Base-by-base conservation (phyloP, 2,797 vertebrate species). In the Crax fasciolata region DNA sequence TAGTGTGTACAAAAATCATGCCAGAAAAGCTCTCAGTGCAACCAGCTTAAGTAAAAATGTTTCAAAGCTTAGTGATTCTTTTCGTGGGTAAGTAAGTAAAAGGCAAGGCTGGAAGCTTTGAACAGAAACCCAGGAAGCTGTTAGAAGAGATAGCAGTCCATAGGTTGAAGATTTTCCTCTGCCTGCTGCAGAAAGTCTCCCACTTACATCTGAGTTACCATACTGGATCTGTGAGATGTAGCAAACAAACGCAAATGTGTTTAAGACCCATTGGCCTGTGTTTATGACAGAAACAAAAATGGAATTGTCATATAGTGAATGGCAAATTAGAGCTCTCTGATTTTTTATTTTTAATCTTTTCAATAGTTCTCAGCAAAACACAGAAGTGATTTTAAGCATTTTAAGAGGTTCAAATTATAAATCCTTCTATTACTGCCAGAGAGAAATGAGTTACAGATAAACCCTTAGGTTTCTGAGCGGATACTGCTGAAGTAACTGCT, bases 221-320 rank as follows among this genome's bases (percentile, higher is more conserved):
- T 84, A 79, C 74, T 52, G n/a, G 21, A 58, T 84, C 57, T 79
- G 49, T 30, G 67, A 94, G 54, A 77, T 44, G 70, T 12, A 89
- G 62, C 83, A 94, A 75, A 57, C 28, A 5, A 70, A 84, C 18
- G 5, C 3, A 49, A 76, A 78, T 35, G 20, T 52, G 57, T 73
- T 76, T 76, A 82, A 86, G 63, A 39, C 59, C 62, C 24, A 11
- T 20, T 70, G 83, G 68, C 28, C 5, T 9, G 52, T 10, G 13
- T 55, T 90, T 86, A 49, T 54, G 32, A 63, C 35, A 84, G 51
- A 84, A 91, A 87, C 57, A 93, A 58, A 91, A 96, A 91, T 62
- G 70, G 28, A 84, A 89, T 87, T 84, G 10, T 67, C 44, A 79
- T 61, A 63, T 7, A 73, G 4, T 44, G 52, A 90, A 80, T 6